A percentile compares a stretch with the other conserved stretches of the same genome.
phyloP scores from a whole-genome alignment of 1,140 invertebrate genomes.

The Ctenoplectra terminalis region DNA sequence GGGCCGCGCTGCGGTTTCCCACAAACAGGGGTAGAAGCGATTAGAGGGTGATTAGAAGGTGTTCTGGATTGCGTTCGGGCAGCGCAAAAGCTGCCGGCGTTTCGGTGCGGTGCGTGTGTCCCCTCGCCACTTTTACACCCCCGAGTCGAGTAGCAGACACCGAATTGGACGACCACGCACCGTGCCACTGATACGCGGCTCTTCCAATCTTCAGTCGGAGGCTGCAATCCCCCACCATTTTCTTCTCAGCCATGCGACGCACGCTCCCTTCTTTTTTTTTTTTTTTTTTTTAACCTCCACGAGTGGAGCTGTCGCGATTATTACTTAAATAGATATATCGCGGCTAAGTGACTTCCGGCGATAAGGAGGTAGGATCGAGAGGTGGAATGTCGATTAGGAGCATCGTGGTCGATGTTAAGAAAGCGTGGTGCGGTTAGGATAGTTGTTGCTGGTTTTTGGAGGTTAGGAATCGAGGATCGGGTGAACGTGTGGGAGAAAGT shows the following conservation, averaged over 20 bases:
- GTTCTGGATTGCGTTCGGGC: conserved; percentile 40
- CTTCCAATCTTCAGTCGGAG: not conserved
- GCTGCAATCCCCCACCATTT: not conserved
- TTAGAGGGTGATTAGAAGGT: conserved; percentile 45
- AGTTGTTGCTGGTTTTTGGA: not conserved
- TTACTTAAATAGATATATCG: conserved; percentile 19
- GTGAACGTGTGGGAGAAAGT: not conserved
- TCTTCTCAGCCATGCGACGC: not conserved
- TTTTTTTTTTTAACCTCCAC: not conserved
- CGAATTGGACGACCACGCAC: conserved; percentile 11
- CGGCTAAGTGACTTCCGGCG: conserved; percentile 25
- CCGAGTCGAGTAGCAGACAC: conserved; percentile 5
- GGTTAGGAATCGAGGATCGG: not conserved
- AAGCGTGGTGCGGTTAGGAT: not conserved
- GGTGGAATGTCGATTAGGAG: conserved; percentile 2
- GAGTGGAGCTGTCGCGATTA: conserved; percentile 28
- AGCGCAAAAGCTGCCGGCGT: conserved; percentile 9
- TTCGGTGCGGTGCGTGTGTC: not conserved
- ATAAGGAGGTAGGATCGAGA: conserved; percentile 1
- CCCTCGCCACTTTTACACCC: conserved; percentile 38
- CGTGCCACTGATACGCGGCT: conserved; percentile 10
- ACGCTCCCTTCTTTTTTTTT: not conserved
- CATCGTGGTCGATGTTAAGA: not conserved
- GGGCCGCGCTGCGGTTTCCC: conserved; percentile 14
- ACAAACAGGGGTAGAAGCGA: conserved; percentile 11